Percentiles rank a stretch among this genome's conserved stretches.
These are phyloP conservation scores for Poeciliopsis infans DNA, from an alignment of 2,797 vertebrate species.

Conservation along the genomic window DNA sequence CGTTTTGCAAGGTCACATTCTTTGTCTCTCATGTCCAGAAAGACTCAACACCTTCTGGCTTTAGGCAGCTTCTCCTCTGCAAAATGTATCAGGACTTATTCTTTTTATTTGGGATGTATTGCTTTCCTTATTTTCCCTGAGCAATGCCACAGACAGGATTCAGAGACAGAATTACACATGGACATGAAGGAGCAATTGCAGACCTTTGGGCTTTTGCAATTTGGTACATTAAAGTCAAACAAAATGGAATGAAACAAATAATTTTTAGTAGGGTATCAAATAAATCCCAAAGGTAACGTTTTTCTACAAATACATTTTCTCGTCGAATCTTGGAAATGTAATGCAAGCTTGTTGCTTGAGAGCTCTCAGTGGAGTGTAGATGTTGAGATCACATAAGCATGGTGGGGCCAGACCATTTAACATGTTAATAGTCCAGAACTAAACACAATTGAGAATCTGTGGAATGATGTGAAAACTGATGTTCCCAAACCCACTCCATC, in stretches of 20 bases:
- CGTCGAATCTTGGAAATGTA: background rate
- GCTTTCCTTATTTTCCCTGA: background rate
- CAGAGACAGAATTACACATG: too few species aligned
- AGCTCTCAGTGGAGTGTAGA: background rate
- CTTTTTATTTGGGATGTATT: background rate
- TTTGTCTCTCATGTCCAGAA: constrained; percentile 48
- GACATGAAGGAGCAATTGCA: background rate
- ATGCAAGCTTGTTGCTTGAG: background rate
- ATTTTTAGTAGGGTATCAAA: background rate
- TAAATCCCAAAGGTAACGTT: background rate
- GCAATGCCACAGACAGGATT: background rate
- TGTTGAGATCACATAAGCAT: background rate
- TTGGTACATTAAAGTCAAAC: background rate
- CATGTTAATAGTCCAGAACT: background rate
- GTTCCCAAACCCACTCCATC: background rate
- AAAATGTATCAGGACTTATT: background rate
- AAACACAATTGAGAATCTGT: background rate
- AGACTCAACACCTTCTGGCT: constrained; percentile 39
- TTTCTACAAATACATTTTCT: background rate
- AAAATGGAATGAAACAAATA: background rate
- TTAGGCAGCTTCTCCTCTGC: constrained; percentile 27
- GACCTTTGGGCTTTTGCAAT: background rate
- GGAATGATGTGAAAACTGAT: background rate
- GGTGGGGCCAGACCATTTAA: background rate
- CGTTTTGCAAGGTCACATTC: constrained; percentile 74